These are phyloP conservation scores for Coptodon rendalli DNA, from an alignment of 2,113 vertebrate genomes.

Conservation along the genomic window DNA sequence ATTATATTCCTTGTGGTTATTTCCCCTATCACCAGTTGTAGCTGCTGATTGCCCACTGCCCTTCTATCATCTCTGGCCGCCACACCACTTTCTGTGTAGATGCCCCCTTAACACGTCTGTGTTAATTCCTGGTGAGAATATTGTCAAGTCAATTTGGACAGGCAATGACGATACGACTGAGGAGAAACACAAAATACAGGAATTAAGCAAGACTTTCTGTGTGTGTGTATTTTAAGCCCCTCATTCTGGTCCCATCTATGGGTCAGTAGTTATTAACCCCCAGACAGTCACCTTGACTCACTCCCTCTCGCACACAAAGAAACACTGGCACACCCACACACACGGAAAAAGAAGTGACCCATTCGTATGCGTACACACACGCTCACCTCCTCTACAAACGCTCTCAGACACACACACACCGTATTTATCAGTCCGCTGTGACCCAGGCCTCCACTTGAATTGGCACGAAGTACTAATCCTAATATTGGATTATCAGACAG, in stretches of 20 bases:
- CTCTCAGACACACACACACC: background rate
- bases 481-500: slow-evolving; percentile 49
- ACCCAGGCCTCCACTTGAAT: slow-evolving; percentile 12
- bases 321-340: background rate
- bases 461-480: slow-evolving; percentile 31
- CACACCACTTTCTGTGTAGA: background rate
- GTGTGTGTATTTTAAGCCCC: slow-evolving; percentile 11
- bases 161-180: background rate
- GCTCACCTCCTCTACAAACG: background rate
- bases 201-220: background rate
- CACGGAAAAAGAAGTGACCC: background rate
- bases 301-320: background rate
- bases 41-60: background rate
- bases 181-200: background rate
- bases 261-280: slow-evolving; percentile 68
- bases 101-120: background rate
- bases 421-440: slow-evolving; percentile 21
- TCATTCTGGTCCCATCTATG: slow-evolving; percentile 16
- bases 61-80: background rate
- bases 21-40: background rate
- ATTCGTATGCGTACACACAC: background rate
- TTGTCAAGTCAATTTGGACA: slow-evolving; percentile 4
- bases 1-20: background rate
- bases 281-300: slow-evolving; percentile 59
- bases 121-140: slow-evolving; percentile 6